Conservation (phyloP, 2,888 invertebrate genomes). For the Hedya salicella region DNA sequence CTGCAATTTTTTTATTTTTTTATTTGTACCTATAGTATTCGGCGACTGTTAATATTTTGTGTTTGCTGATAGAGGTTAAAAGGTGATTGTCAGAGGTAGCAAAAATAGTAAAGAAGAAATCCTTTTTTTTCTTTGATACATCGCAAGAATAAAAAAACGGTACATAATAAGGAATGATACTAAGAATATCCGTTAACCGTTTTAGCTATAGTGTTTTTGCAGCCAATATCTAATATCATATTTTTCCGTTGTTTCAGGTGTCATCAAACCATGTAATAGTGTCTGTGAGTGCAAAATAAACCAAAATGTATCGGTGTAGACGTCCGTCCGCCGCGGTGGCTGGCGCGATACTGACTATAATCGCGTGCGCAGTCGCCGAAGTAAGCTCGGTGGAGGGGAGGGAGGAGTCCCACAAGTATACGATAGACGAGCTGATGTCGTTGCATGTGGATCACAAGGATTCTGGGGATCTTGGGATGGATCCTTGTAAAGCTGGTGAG, state of each 20-base stretch:
- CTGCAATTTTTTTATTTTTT: too few species aligned
- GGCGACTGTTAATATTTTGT: too few species aligned
- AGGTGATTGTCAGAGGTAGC: too few species aligned
- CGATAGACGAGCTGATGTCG: constrained; percentile 88
- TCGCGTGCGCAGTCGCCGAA: constrained; percentile 58
- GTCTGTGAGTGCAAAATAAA: constrained; percentile 55
- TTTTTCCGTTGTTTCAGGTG: constrained; percentile 70
- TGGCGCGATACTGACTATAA: constrained; percentile 62
- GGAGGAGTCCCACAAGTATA: constrained; percentile 82
- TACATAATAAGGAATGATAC: too few species aligned
- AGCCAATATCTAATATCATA: constrained; percentile 7
- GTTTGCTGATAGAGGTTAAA: too few species aligned
- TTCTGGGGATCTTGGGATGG: constrained; percentile 91
- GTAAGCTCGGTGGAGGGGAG: constrained; percentile 64
- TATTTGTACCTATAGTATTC: too few species aligned
- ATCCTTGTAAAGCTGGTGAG: constrained; percentile 95
- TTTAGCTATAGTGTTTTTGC: too few species aligned
- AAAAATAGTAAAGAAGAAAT: too few species aligned
- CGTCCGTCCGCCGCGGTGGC: constrained; percentile 60
- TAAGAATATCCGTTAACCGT: too few species aligned
- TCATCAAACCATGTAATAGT: constrained; percentile 68
- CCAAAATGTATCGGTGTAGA: constrained; percentile 63
- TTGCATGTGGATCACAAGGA: constrained; percentile 87
- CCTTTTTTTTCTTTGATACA: too few species aligned
- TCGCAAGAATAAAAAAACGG: too few species aligned